phyloP scores from a whole-genome alignment of 1,140 invertebrate genomes.

The Physella acuta region DNA sequence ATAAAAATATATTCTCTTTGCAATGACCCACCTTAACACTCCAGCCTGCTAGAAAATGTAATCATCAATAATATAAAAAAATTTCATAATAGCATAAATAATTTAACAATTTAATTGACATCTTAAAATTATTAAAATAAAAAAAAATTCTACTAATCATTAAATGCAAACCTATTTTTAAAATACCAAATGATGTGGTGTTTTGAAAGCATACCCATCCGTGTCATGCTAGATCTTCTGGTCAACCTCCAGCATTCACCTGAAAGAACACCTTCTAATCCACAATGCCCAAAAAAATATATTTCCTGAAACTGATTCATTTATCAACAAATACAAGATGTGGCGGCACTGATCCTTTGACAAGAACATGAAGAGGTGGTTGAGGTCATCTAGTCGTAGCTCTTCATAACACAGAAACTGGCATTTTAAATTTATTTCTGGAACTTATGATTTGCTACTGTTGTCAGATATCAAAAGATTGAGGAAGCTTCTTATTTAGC shows the following conservation, averaged over 20 bases:
- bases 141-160: too few relatives aligned
- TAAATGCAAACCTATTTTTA: too few relatives aligned
- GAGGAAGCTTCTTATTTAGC: too few relatives aligned
- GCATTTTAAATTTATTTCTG: too few relatives aligned
- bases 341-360: constrained; percentile 2
- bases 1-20: background rate
- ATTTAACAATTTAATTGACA: too few relatives aligned
- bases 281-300: constrained; percentile 8
- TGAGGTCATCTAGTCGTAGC: background rate
- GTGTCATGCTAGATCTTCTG: constrained; percentile 16
- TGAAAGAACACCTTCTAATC: constrained; percentile 11
- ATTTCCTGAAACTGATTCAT: constrained; percentile 22
- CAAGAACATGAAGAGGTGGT: background rate
- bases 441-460: too few relatives aligned
- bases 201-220: constrained; percentile 21
- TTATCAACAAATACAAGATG: background rate
- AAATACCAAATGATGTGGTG: too few relatives aligned
- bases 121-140: too few relatives aligned
- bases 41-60: too few relatives aligned
- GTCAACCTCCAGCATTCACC: background rate
- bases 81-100: background rate
- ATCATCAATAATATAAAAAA: background rate
- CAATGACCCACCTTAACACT: background rate
- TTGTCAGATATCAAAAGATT: too few relatives aligned
- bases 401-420: too few relatives aligned